phyloP scores from a whole-genome alignment of 2,797 vertebrate species.

The Nannoperca australis region DNA sequence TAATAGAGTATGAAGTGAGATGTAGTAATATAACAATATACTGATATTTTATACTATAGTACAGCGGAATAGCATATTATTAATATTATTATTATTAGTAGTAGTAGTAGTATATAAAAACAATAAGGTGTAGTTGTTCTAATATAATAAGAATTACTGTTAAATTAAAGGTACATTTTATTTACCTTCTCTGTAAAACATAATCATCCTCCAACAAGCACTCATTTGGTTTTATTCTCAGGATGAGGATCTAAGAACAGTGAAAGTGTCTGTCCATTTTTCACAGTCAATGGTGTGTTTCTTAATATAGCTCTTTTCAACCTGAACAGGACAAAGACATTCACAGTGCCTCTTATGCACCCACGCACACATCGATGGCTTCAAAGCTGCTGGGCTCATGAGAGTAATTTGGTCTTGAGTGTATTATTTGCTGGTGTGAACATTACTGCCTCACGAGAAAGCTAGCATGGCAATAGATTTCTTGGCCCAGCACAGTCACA shows the following conservation, averaged over 20 bases:
- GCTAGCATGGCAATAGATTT: conserved; percentile 10
- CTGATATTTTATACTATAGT: no score
- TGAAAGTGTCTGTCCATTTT: background rate
- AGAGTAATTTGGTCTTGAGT: conserved; percentile 17
- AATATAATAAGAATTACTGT: background rate
- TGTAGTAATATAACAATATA: no score
- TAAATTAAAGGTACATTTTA: background rate
- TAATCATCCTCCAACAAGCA: background rate
- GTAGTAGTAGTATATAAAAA: no score
- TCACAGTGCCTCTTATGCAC: conserved; percentile 2
- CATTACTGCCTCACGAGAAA: background rate
- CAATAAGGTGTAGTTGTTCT: background rate
- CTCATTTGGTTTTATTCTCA: background rate
- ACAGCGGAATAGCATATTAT: no score
- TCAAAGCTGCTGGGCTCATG: conserved; percentile 8
- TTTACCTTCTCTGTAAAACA: background rate
- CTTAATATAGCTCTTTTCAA: background rate
- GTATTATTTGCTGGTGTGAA: conserved; percentile 27
- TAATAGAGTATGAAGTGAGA: no score
- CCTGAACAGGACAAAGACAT: conserved; percentile 2
- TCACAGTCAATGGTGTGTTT: background rate
- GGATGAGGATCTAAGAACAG: background rate
- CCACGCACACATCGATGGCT: background rate
- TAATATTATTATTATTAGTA: no score
- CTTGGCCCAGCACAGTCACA: background rate